Percentiles rank a stretch among this genome's conserved stretches.
Evolutionary conservation across 2,113 vertebrate genomes (phyloP).

Genomic region (Cheirogaleus medius): DNA sequence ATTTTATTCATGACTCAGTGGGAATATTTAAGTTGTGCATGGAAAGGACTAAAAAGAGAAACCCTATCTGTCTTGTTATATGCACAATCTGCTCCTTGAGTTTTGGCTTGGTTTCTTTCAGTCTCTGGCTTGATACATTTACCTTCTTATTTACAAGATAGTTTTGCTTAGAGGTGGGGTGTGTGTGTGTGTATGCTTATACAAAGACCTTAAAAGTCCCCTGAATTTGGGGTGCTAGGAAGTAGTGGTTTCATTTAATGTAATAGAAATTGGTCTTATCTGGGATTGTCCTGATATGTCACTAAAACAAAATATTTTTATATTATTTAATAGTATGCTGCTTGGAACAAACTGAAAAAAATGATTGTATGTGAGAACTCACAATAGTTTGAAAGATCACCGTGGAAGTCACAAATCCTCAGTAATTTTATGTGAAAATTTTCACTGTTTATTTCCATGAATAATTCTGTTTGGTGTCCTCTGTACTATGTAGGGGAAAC

Average conservation of each 20-base stretch:
- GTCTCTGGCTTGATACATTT: neutral
- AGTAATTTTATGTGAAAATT: neutral
- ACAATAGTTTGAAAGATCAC: neutral
- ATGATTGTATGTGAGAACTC: neutral
- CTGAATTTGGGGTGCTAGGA: neutral
- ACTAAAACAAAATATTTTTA: slow-evolving; percentile 1
- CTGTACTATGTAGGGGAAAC: neutral
- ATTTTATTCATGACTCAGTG: neutral
- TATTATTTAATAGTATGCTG: neutral
- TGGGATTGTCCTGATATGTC: neutral
- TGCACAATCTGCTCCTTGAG: neutral
- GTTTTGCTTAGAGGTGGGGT: neutral
- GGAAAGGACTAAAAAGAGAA: neutral
- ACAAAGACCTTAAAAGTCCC: neutral
- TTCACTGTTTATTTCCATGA: neutral
- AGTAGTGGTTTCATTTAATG: neutral
- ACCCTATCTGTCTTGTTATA: neutral
- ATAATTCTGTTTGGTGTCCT: neutral
- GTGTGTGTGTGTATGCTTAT: neutral
- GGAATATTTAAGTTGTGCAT: neutral
- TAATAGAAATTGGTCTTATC: neutral
- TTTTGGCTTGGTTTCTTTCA: neutral
- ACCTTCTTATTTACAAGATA: neutral
- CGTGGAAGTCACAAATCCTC: neutral
- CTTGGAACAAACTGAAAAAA: neutral